phyloP scores from a whole-genome alignment of 2,888 invertebrate genomes.

The Dryomyza anilis region DNA sequence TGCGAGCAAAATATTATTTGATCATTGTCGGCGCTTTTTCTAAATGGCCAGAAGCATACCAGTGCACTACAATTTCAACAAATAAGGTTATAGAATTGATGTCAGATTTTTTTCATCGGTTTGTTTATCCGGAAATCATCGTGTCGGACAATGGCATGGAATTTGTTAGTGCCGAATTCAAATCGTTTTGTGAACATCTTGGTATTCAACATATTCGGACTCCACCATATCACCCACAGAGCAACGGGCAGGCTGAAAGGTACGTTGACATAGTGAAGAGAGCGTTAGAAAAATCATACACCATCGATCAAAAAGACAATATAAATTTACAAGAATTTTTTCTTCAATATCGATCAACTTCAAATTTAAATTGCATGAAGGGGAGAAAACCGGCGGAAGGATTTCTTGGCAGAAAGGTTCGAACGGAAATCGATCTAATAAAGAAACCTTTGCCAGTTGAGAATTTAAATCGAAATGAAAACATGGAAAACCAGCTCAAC shows the following conservation, averaged over 20 bases:
- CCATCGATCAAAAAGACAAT: background rate
- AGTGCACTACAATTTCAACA: slow-evolving; percentile 31
- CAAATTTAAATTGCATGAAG: background rate
- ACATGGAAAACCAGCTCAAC: slow-evolving; percentile 5
- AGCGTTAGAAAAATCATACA: background rate
- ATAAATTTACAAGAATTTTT: background rate
- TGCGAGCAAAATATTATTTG: too few species aligned
- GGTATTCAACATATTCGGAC: background rate
- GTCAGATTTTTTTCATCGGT: background rate
- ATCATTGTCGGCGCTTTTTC: slow-evolving; percentile 55
- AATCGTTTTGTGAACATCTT: background rate
- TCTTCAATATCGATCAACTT: background rate
- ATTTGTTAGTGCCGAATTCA: too few species aligned
- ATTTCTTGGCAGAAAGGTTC: background rate
- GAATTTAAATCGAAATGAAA: background rate
- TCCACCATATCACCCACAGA: background rate
- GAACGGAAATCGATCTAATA: background rate
- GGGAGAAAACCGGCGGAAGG: background rate
- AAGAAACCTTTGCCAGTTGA: background rate
- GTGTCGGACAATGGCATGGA: background rate
- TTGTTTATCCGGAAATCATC: background rate
- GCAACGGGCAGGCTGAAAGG: background rate
- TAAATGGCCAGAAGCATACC: slow-evolving; percentile 57
- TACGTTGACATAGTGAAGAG: background rate
- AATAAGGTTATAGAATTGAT: too few species aligned